These are phyloP conservation scores for Scomber colias DNA, from an alignment of 2,113 vertebrate species.

Conservation along the genomic window DNA sequence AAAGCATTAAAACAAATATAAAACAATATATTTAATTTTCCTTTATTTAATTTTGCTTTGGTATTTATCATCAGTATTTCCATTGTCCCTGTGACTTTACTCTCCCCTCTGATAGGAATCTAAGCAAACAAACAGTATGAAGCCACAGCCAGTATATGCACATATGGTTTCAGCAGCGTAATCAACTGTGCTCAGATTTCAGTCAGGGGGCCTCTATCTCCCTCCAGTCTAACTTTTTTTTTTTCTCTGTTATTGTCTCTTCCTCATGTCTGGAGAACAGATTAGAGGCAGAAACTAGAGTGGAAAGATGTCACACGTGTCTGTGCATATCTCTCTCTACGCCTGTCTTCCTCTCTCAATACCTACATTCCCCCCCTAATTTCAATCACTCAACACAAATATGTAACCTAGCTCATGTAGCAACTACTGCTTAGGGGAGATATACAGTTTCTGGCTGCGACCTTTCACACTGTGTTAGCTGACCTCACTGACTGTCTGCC, in stretches of 20 bases:
- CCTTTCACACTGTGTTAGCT: slow-evolving; percentile 21
- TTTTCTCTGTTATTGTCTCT: slow-evolving; percentile 27
- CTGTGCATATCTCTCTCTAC: slow-evolving; percentile 24
- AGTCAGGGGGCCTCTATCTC: neutral
- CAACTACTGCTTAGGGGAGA: slow-evolving; percentile 5
- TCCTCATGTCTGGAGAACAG: slow-evolving; percentile 61
- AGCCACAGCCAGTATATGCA: neutral
- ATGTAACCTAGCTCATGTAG: neutral
- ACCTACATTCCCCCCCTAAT: slow-evolving; percentile 4
- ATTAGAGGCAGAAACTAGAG: slow-evolving; percentile 31
- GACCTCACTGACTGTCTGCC: slow-evolving; percentile 40
- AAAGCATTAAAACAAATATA: too few species aligned
- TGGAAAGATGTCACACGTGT: slow-evolving; percentile 46
- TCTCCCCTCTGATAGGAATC: neutral
- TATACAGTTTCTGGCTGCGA: slow-evolving; percentile 36
- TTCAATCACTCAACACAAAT: slow-evolving; percentile 41
- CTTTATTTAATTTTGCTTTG: rapidly evolving
- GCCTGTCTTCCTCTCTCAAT: slow-evolving; percentile 19
- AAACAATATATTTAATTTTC: neutral
- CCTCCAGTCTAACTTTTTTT: slow-evolving; percentile 11
- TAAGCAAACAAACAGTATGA: neutral
- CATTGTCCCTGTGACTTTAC: neutral
- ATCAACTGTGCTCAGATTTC: slow-evolving; percentile 15
- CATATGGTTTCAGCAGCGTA: neutral
- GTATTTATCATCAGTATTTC: neutral